phyloP scores from a whole-genome alignment of 1,140 invertebrate species.

The Rhagoletis pomonella region DNA sequence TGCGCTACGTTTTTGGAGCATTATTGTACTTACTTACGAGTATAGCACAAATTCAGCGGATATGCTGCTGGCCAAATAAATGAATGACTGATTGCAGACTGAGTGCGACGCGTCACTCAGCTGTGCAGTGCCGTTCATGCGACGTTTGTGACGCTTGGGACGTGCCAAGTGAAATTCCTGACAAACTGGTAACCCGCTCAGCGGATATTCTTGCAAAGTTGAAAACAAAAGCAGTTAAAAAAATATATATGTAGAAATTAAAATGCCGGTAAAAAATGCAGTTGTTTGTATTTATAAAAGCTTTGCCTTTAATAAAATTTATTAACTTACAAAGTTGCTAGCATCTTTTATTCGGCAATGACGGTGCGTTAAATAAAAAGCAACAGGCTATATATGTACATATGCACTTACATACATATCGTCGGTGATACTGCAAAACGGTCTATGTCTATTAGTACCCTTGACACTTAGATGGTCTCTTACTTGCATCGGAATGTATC shows the following conservation, averaged over 20 bases:
- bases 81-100: conserved; percentile 13
- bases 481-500: too few species aligned
- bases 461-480: too few species aligned
- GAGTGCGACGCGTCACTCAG: not conserved
- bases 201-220: not conserved
- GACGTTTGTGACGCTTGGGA: not conserved
- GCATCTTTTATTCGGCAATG: too few species aligned
- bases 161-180: conserved; percentile 47
- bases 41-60: not conserved
- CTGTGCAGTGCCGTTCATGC: not conserved
- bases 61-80: not conserved
- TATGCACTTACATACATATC: not conserved
- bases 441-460: too few species aligned
- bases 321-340: too few species aligned
- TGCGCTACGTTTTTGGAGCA: conserved; percentile 13
- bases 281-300: not conserved
- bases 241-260: not conserved
- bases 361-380: too few species aligned
- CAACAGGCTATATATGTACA: not conserved
- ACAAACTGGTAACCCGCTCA: conserved; percentile 18
- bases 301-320: too few species aligned
- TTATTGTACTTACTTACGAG: too few species aligned
- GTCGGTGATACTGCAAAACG: too few species aligned
- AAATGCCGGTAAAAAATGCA: not conserved
- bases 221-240: not conserved